Percentiles rank a stretch among this genome's conserved stretches.
These are phyloP conservation scores for Drosophila triauraria DNA, from an alignment of 1,140 invertebrate species.

Conservation along the genomic window DNA sequence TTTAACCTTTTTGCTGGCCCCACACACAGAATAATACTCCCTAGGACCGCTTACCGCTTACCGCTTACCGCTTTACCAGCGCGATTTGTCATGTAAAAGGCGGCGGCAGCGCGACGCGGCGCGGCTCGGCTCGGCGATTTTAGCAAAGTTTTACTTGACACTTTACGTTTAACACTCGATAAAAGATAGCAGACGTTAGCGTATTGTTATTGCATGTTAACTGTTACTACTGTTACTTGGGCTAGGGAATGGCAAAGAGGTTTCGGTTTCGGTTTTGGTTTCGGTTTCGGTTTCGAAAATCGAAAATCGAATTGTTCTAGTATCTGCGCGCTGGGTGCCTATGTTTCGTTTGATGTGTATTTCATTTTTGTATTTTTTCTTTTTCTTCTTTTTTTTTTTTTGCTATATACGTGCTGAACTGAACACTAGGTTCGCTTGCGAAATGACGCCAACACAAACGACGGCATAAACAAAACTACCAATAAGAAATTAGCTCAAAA, in stretches of 20 bases:
- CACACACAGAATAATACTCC: constrained; percentile 8
- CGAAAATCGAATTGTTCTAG: constrained; percentile 20
- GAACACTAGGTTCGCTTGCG: constrained; percentile 58
- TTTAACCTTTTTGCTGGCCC: constrained; percentile 19
- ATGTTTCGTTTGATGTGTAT: constrained; percentile 20
- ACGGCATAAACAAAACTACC: constrained; percentile 76
- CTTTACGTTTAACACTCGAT: constrained; percentile 14
- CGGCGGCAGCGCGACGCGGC: background rate
- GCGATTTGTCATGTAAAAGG: constrained; percentile 1
- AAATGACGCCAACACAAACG: constrained; percentile 74
- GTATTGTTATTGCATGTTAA: constrained; percentile 19
- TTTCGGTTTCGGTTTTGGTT: constrained; percentile 3
- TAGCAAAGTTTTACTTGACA: constrained; percentile 17
- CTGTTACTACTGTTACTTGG: constrained; percentile 16
- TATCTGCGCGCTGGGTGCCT: constrained; percentile 13
- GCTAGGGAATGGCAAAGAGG: background rate
- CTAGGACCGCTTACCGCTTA: constrained; percentile 11
- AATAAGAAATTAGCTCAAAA: constrained; percentile 75
- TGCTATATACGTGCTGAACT: constrained; percentile 61
- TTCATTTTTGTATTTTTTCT: constrained; percentile 1
- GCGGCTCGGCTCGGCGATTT: background rate
- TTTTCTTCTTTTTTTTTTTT: background rate
- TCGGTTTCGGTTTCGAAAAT: constrained; percentile 7
- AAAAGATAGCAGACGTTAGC: constrained; percentile 19
- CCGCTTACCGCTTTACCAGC: background rate